Base-by-base conservation (phyloP, 2,113 vertebrate species). In the Tupaia chinensis region DNA sequence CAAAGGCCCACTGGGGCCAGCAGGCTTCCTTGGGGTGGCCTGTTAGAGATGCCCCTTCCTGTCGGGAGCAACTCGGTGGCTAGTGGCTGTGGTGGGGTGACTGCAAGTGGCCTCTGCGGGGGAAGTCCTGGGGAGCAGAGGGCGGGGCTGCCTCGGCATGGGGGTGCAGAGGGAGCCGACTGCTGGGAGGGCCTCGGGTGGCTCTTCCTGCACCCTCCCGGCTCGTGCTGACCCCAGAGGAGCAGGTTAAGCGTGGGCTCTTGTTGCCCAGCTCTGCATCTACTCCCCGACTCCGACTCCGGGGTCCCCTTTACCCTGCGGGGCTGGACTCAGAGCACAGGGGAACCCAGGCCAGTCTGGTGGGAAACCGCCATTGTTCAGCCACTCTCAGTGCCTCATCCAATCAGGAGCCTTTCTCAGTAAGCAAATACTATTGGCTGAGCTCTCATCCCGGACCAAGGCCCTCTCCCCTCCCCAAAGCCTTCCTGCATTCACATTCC, bases 391-490 rank as follows among this genome's bases (percentile, higher is more conserved):
- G 20, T 27, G 1, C 17, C 19, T 66, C 61, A 25, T 77, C 27
- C 25, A 19, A 19, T 25, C 1, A 16, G 34, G 54, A 25, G 2
- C 9, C 44, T 54, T 15, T 25, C 20, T 70, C 58, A 69, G n/a
- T 22, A 13, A 17, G n/a, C 27, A 63, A 17, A 44, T 34, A 34
- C 25, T 32, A 34, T 22, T 27, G 2, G 25, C 56, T 15, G 29
- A 20, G 32, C 9, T 17, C 23, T 58, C n/a, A 32, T 20, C 22
- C 22, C 44, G 34, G 29, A 17, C 34, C 32, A 29, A 56, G 2
- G 16, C 7, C 17, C 19, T 72, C 20, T 79, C 34, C 27, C 2
- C 0, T 2, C 0, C 1, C 61, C 63, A 14, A 56, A 0, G 5
- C 25, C n/a, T 7, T 53, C 86, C 23, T 14, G 12, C 6, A 3